Evolutionary conservation across 1,140 invertebrate genomes (phyloP), one percentile per base, ranked within the genome.

Genomic region (Arctopsyche grandis): DNA sequence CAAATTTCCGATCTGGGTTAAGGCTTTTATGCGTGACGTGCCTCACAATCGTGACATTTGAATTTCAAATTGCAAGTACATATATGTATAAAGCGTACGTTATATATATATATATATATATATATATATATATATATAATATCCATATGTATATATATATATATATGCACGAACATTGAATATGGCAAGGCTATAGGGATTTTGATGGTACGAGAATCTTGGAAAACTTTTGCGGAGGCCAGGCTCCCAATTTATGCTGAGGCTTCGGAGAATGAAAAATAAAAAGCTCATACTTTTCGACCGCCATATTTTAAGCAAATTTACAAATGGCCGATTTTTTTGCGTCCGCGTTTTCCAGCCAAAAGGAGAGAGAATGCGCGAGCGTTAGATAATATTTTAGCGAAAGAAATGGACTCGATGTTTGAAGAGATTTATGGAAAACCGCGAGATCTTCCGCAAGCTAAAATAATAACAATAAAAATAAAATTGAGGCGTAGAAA

Each of bases 371-470:
- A 12, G 16, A 52, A 52, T 12, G 12, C 44, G 44, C 44, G 5
- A 46, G 58, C 58, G 58, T 63, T 63, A 66, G 63, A 66, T 66
- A 26, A 66, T 66, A 26, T 22, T 66, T 66, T 26, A 12, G 63
- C 21, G 63, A 66, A 66, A 66, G 63, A 66, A 66, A 66, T 66
- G 63, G 24, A 66, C 63, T 66, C 24, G 63, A 66, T 66, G 63
- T 66, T 19, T 14, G 21, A 3, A 24, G 63, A 66, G 63, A 66
- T 66, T 66, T 66, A 66, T 66, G 63, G 63, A 66, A 66, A 66
- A 66, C 9, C 63, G 63, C 63, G 63, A 21, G 63, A 21, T 66
- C 14, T 22, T 21, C 5, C 24, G 63, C 21, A 12, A 60, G 24
- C 12, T 4, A 66, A 66, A 66, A 66, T 24, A 66, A 66, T 66